Percentiles rank a stretch among this genome's conserved stretches.
phyloP scores from a whole-genome alignment of 2,888 invertebrate species.

The Leucophenga maculata region DNA sequence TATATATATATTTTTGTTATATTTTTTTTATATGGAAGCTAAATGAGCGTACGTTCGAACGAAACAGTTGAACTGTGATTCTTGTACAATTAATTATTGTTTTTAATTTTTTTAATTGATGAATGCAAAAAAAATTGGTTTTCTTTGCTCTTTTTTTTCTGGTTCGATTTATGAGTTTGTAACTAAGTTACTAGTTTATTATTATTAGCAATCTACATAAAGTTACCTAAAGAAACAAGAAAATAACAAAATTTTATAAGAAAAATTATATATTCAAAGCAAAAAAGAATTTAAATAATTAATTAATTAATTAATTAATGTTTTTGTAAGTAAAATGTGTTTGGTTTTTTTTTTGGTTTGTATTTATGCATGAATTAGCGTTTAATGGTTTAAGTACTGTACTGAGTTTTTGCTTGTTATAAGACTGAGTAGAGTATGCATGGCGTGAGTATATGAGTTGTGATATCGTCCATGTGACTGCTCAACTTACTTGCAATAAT shows the following conservation, averaged over 20 bases:
- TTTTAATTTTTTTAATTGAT: slow-evolving; percentile 32
- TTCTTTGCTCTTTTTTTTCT: slow-evolving; percentile 38
- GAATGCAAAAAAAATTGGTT: slow-evolving; percentile 31
- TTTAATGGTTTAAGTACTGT: neutral
- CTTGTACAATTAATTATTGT: slow-evolving; percentile 38
- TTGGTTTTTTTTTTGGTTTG: too few relatives aligned
- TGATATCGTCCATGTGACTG: slow-evolving; percentile 14
- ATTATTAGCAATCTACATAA: slow-evolving; percentile 72
- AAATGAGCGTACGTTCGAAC: slow-evolving; percentile 45
- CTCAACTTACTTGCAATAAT: slow-evolving; percentile 88
- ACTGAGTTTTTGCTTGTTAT: neutral
- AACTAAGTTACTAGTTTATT: slow-evolving; percentile 55
- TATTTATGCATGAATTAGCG: too few relatives aligned
- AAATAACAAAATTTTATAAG: slow-evolving; percentile 31
- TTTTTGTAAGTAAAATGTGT: slow-evolving; percentile 15
- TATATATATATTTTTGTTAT: neutral
- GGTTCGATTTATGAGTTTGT: slow-evolving; percentile 34
- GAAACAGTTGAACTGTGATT: slow-evolving; percentile 53
- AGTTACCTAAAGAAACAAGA: slow-evolving; percentile 71
- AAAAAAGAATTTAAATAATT: slow-evolving; percentile 25
- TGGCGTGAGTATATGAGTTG: slow-evolving; percentile 25
- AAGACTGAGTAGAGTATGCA: too few relatives aligned
- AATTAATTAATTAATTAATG: slow-evolving; percentile 20
- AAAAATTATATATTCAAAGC: slow-evolving; percentile 25
- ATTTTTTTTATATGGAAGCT: slow-evolving; percentile 15